Conservation (phyloP, 1,140 invertebrate species). For the Drosophila littoralis region DNA sequence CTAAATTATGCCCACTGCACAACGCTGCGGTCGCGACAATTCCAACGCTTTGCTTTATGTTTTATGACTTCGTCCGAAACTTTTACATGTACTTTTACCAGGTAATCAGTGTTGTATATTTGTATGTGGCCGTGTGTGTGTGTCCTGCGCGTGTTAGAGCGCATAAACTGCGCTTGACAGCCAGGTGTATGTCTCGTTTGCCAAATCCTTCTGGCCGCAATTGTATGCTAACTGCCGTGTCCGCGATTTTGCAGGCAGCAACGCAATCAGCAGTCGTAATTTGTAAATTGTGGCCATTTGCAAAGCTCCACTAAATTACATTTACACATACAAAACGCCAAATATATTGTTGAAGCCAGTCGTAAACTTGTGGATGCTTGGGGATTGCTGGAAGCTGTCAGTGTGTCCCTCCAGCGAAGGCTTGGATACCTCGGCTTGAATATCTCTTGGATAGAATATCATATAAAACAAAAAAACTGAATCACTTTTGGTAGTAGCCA, state of each 20-base stretch:
- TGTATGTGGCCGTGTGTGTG: background rate
- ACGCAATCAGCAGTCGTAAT: conserved; percentile 12
- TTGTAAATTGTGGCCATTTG: conserved; percentile 48
- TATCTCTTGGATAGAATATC: no score
- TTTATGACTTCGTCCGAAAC: conserved; percentile 25
- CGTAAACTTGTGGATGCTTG: conserved; percentile 51
- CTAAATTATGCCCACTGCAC: conserved; percentile 25
- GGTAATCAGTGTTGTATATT: conserved; percentile 30
- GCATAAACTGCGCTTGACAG: conserved; percentile 18
- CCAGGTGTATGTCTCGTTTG: conserved; percentile 39
- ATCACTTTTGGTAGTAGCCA: no score
- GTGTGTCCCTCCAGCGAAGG: no score
- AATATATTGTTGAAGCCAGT: conserved; percentile 10
- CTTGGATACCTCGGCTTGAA: no score
- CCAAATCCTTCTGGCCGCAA: conserved; percentile 23
- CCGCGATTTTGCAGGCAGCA: conserved; percentile 1
- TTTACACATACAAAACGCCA: conserved; percentile 10
- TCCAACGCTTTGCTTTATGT: conserved; percentile 6
- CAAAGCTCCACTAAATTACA: conserved; percentile 47
- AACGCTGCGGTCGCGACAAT: conserved; percentile 41
- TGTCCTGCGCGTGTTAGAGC: conserved; percentile 2
- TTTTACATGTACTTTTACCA: conserved; percentile 30
- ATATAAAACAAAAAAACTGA: no score
- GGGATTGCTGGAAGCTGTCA: conserved; percentile 16
- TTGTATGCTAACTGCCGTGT: conserved; percentile 13